Evolutionary conservation across 2,797 vertebrate species (phyloP).

Genomic region (Danio tinwini): DNA sequence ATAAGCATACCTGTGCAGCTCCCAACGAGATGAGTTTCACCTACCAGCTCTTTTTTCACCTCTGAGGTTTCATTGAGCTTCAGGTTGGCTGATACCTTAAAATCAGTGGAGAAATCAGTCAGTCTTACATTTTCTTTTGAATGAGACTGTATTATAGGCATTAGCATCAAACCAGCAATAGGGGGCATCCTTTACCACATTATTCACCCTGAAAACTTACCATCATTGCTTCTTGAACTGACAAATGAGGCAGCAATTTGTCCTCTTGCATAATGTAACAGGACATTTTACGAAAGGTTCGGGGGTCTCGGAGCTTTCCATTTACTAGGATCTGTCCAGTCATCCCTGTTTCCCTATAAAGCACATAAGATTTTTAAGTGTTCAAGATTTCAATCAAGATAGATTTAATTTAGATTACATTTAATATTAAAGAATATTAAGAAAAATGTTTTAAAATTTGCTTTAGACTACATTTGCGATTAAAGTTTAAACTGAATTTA

Average conservation of each 20-base stretch:
- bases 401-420: too few species aligned
- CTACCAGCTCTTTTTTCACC: slow-evolving; percentile 93
- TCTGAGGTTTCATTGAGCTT: slow-evolving; percentile 89
- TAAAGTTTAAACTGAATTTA: too few species aligned
- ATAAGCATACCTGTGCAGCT: not conserved
- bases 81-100: slow-evolving; percentile 90
- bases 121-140: not conserved
- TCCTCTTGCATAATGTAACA: slow-evolving; percentile 99
- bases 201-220: slow-evolving; percentile 59
- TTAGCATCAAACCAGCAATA: slow-evolving; percentile 18
- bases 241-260: slow-evolving; percentile 91
- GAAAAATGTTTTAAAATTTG: too few species aligned
- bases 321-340: slow-evolving; percentile 94
- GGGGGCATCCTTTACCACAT: slow-evolving; percentile 4
- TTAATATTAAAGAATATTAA: too few species aligned
- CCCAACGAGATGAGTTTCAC: slow-evolving; percentile 49
- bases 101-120: not conserved
- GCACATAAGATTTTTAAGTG: slow-evolving; percentile 1
- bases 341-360: slow-evolving; percentile 88
- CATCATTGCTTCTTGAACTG: slow-evolving; percentile 90
- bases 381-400: too few species aligned
- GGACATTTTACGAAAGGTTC: slow-evolving; percentile 95
- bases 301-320: slow-evolving; percentile 84
- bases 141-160: not conserved
- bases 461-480: too few species aligned